A percentile compares a stretch with the other conserved stretches of the same genome.
Conservation (phyloP, 2,113 vertebrate genomes). For the Paratilapia polleni region DNA sequence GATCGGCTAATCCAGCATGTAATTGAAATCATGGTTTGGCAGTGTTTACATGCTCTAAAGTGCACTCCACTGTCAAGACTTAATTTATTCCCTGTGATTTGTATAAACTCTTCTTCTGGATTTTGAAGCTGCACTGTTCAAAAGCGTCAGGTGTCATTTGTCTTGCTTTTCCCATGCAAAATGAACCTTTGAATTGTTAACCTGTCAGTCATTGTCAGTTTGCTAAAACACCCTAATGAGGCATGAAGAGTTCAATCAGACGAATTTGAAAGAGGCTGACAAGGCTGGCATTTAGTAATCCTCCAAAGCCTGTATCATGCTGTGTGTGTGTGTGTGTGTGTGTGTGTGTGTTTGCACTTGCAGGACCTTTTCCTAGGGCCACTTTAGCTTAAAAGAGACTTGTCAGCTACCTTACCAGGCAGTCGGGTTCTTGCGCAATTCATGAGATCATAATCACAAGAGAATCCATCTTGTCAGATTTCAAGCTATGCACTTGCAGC, state of each 20-base stretch:
- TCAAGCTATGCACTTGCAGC: background rate
- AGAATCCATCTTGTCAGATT: background rate
- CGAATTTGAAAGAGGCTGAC: conserved; percentile 57
- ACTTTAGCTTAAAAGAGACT: conserved; percentile 19
- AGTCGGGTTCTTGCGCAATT: background rate
- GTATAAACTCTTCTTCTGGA: conserved; percentile 22
- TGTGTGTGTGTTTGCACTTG: conserved; percentile 8
- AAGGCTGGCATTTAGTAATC: conserved; percentile 59
- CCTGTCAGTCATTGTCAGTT: conserved; percentile 38
- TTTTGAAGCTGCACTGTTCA: background rate
- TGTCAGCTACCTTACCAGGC: conserved; percentile 2
- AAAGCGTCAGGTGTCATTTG: conserved; percentile 36
- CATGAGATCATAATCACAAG: conserved; percentile 10
- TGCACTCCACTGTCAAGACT: conserved; percentile 1
- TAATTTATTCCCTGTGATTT: conserved; percentile 43
- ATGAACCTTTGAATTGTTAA: conserved; percentile 31
- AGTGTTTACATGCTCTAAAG: conserved; percentile 9
- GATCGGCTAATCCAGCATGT: conserved; percentile 29
- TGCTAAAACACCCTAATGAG: conserved; percentile 53
- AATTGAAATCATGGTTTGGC: conserved; percentile 28
- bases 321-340: conserved; percentile 27
- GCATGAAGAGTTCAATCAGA: conserved; percentile 52
- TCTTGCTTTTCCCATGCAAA: conserved; percentile 33
- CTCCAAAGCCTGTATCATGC: conserved; percentile 31
- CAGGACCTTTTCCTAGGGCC: conserved; percentile 6